Base-by-base conservation (phyloP, 1,140 invertebrate genomes). In the Drosophila littoralis region DNA sequence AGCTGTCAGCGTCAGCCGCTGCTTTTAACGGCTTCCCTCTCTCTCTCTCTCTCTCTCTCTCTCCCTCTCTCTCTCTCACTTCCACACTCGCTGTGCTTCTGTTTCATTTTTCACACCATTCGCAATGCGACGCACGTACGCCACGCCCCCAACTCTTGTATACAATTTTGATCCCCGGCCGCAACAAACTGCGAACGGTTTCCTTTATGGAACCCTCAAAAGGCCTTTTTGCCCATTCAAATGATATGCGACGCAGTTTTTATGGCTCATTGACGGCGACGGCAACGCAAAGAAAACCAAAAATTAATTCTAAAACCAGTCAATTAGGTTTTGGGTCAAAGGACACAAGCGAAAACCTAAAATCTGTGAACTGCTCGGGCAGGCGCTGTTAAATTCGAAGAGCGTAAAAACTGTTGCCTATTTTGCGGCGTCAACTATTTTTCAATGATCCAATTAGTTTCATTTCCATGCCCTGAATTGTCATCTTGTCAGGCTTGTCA, bases 231-330 rank as follows among this genome's bases (percentile, higher is more conserved):
- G 17, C 43, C 64, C 66, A 75, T 75, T 75, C 32, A 75, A 75
- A 78, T 78, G 67, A 78, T 70, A 78, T 75, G 75, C 72, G 66
- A 46, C 40, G 58, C 77, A 72, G 61, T 79, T 79, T 79, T 79
- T 67, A 71, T 63, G 76, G 61, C 63, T 70, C 76, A 78, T 70
- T 78, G 75, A 69, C 45, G 58, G 13, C 57, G 10, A 55, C 52
- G 42, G 36, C 35, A 22, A 2, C 51, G 59, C 40, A 51, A 51
- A 22, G 15, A 55, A 71, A 52, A 54, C 6, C 42, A 46, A 64
- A 80, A 81, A 78, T 81, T 81, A 81, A 81, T 81, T 81, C 65
- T 48, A 59, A 79, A 81, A 71, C 61, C 72, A 78, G 78, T 79
- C 78, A 79, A 81, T 81, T 81, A 79, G 76, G 57, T 68, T 58